phyloP scores from a whole-genome alignment of 2,797 vertebrate genomes.

The Ctenopoma multispine region DNA sequence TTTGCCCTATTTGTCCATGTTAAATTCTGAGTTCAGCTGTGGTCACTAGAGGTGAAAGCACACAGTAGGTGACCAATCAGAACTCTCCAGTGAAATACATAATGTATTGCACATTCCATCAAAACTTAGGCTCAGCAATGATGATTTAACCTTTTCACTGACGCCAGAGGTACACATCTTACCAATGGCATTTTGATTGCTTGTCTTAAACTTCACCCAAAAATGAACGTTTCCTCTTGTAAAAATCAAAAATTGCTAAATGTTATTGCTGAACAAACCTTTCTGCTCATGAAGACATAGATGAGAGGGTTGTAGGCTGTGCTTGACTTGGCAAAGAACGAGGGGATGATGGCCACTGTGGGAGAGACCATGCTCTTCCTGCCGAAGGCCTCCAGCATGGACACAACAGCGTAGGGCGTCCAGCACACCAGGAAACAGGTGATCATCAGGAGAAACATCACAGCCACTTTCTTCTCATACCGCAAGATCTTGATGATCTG shows the following conservation, averaged over 20 bases:
- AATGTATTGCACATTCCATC: not conserved
- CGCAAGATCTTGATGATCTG: constrained; percentile 92
- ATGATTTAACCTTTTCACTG: not conserved
- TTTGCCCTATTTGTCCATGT: constrained; percentile 29
- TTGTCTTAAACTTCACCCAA: not conserved
- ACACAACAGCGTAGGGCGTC: constrained; percentile 92
- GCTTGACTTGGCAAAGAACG: constrained; percentile 93
- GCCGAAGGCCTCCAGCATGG: constrained; percentile 90
- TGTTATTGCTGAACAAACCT: constrained; percentile 79
- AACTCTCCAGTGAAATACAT: not conserved
- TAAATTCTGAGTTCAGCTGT: constrained; percentile 26
- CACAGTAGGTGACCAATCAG: constrained; percentile 7
- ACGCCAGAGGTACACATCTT: not conserved
- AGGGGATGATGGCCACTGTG: constrained; percentile 88
- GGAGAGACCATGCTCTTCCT: constrained; percentile 88
- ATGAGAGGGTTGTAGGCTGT: constrained; percentile 93
- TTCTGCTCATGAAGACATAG: constrained; percentile 94
- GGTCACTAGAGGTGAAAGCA: constrained; percentile 1
- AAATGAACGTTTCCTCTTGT: not conserved
- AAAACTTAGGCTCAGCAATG: not conserved
- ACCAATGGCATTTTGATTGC: not conserved
- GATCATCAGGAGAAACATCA: constrained; percentile 94
- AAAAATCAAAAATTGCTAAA: not conserved
- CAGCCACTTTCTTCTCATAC: constrained; percentile 93
- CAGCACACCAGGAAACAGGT: constrained; percentile 91